Conservation (phyloP, 1,140 invertebrate genomes). For the Pomacea maculata region DNA sequence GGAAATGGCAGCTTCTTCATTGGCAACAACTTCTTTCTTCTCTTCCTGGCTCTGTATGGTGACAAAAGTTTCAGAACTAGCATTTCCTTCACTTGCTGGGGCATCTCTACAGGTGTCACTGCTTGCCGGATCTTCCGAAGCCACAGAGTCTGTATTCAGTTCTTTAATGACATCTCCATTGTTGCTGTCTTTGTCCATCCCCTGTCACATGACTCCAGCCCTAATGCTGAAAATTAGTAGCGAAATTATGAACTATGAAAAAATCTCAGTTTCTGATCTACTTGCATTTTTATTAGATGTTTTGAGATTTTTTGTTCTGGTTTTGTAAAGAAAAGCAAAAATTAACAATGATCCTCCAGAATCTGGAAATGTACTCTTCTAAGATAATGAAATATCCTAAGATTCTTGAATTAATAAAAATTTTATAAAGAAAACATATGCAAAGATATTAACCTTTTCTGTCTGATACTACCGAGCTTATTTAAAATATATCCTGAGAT, state of each 20-base stretch:
- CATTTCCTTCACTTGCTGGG: neutral
- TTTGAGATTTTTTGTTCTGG: too few species aligned
- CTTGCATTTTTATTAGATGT: neutral
- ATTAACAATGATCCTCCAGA: neutral
- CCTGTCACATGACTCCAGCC: slow-evolving; percentile 25
- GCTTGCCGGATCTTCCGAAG: neutral
- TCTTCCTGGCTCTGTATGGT: slow-evolving; percentile 11
- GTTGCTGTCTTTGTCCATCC: slow-evolving; percentile 25
- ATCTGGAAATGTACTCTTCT: neutral
- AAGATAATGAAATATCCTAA: too few species aligned
- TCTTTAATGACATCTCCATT: slow-evolving; percentile 15
- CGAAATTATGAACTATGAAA: too few species aligned
- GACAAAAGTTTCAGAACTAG: neutral
- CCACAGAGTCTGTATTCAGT: neutral
- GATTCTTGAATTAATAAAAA: too few species aligned
- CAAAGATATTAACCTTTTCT: too few species aligned
- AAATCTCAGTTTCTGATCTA: too few species aligned
- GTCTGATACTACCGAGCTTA: too few species aligned
- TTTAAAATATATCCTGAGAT: too few species aligned
- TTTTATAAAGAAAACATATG: too few species aligned
- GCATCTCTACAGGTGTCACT: neutral
- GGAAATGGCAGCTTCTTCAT: neutral
- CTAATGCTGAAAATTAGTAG: neutral
- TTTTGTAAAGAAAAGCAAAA: too few species aligned
- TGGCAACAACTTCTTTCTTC: neutral